Conservation (phyloP, 2,113 vertebrate species). For the Amblyornis subalaris region DNA sequence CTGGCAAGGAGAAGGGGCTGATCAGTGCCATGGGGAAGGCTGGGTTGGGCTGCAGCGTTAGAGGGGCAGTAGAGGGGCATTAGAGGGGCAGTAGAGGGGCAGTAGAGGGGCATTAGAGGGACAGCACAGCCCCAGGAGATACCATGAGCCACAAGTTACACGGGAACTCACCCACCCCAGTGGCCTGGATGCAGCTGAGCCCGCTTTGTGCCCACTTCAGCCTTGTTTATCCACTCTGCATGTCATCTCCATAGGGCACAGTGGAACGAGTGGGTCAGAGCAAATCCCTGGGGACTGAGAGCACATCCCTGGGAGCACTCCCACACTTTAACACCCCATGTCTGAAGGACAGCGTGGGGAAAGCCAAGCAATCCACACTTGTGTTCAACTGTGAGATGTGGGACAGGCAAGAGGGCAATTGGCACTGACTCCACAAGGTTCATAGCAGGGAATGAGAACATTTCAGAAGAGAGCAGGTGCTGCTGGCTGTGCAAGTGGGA, state of each 20-base stretch:
- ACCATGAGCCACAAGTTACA: fast-evolving
- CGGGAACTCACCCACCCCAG: not conserved
- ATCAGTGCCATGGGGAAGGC: not conserved
- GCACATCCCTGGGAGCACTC: not conserved
- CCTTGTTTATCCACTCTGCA: not conserved
- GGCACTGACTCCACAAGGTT: fast-evolving
- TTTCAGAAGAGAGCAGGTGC: not conserved
- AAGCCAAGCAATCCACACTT: fast-evolving
- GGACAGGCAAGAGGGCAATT: not conserved
- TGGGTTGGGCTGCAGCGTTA: not conserved
- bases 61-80: too few species aligned
- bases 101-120: too few species aligned
- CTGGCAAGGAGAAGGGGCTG: not conserved
- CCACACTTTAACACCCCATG: fast-evolving
- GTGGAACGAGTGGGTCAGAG: not conserved
- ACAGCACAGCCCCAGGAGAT: fast-evolving
- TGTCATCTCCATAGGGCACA: fast-evolving
- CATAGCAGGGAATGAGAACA: not conserved
- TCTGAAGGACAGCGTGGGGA: fast-evolving
- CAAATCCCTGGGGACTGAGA: not conserved
- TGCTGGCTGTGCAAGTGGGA: not conserved
- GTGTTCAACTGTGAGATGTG: fast-evolving
- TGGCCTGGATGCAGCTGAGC: not conserved
- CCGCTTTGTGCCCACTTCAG: not conserved
- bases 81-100: too few species aligned